Evolutionary conservation across 1,140 invertebrate species (phyloP), one percentile per base, ranked within the genome.

Genomic region (Zaprionus ghesquierei): DNA sequence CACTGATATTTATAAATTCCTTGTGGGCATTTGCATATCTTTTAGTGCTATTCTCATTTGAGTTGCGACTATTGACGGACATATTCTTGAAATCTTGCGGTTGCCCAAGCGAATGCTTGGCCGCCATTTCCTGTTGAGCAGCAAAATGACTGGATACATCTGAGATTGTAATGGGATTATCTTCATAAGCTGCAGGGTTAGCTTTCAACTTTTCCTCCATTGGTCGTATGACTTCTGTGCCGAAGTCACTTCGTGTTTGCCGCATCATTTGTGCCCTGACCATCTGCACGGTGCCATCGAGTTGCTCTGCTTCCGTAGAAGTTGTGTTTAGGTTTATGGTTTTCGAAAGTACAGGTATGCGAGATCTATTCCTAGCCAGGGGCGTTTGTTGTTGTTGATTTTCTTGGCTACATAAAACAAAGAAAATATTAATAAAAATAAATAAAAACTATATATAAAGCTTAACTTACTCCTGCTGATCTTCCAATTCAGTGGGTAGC

Each of bases 91-190:
- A n/a, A 29, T 55, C 58, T 58, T 22, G 54, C 38, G 15, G 20
- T 27, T 15, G 15, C 27, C 5, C 6, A n/a, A 54, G 35, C 10
- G 27, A 31, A 8, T 25, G 29, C 55, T 74, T 50, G 13, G 38
- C 46, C 20, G 38, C 46, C 20, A 55, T 10, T 5, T 51, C n/a
- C 3, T 61, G 41, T 12, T 78, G 76, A 1, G 53, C 41, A 8
- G 54, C 49, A 41, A 86, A 86, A 64, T 74, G 86, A 6, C 31
- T 54, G 0, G 59, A 76, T 5, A 87, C 82, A 71, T 86, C 82
- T 0, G 82, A 87, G 18, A 87, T 82, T 12, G 75, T 82, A 5
- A 87, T 79, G 2, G 71, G 59, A 5, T 79, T 82, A 6, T 79
- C 75, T 6, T 79, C 78, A 12, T 53, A 70, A 3, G 44, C 15